phyloP scores from a whole-genome alignment of 2,888 invertebrate species.

The Crematogaster levior region DNA sequence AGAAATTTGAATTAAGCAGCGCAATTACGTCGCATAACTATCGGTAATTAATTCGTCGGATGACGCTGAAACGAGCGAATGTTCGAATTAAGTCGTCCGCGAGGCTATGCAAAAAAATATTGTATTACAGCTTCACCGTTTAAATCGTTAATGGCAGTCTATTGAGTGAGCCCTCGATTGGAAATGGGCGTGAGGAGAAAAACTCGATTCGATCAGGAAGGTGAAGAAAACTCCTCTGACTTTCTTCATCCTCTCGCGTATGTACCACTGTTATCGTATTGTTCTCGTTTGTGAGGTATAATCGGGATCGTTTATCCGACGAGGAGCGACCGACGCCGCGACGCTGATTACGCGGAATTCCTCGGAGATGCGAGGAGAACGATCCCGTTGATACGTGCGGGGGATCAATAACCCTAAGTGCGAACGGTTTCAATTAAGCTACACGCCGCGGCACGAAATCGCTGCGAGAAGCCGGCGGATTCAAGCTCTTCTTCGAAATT shows the following conservation, averaged over 20 bases:
- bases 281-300: slow-evolving; percentile 1
- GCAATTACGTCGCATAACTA: slow-evolving; percentile 16
- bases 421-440: slow-evolving; percentile 46
- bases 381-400: slow-evolving; percentile 54
- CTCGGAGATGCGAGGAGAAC: slow-evolving; percentile 43
- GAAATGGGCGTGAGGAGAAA: background rate
- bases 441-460: background rate
- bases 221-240: background rate
- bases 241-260: background rate
- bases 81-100: slow-evolving; percentile 12
- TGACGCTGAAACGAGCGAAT: background rate
- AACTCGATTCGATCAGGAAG: background rate
- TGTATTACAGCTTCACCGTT: background rate
- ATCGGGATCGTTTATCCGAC: slow-evolving; percentile 19
- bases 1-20: background rate
- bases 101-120: background rate
- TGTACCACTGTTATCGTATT: background rate
- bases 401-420: slow-evolving; percentile 52
- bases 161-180: background rate
- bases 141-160: background rate
- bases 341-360: slow-evolving; percentile 41
- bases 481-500: background rate
- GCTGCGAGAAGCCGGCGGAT: background rate
- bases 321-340: slow-evolving; percentile 8
- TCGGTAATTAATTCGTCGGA: slow-evolving; percentile 1